These are phyloP conservation scores for Eretmocerus hayati DNA, from an alignment of 2,888 invertebrate species.

Conservation along the genomic window DNA sequence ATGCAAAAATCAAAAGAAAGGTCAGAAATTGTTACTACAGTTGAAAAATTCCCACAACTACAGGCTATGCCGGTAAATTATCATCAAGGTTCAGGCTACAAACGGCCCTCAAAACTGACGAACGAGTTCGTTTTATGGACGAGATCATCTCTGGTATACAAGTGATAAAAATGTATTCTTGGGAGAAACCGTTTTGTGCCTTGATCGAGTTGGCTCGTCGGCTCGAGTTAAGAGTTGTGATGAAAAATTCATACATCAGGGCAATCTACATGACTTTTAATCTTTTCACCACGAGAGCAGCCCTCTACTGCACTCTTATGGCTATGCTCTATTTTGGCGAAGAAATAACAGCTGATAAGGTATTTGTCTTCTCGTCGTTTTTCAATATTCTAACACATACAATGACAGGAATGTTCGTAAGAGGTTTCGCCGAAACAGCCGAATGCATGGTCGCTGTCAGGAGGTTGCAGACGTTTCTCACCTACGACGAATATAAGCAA, in stretches of 20 bases:
- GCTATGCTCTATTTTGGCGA: conserved; percentile 62
- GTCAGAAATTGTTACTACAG: too few species aligned
- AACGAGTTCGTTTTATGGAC: conserved; percentile 70
- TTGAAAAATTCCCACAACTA: too few species aligned
- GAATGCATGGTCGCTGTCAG: conserved; percentile 51
- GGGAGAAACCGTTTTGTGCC: conserved; percentile 65
- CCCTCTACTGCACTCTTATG: conserved; percentile 68
- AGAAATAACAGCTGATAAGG: conserved; percentile 62
- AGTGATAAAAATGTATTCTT: conserved; percentile 74
- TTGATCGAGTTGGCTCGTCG: conserved; percentile 56
- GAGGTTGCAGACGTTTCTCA: conserved; percentile 46
- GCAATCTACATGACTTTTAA: conserved; percentile 70
- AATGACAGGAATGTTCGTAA: conserved; percentile 54
- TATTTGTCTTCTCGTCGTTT: conserved; percentile 54
- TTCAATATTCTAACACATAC: conserved; percentile 52
- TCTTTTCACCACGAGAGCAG: conserved; percentile 73
- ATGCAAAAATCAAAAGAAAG: too few species aligned
- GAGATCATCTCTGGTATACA: conserved; percentile 69
- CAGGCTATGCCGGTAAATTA: conserved; percentile 43
- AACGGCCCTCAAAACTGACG: conserved; percentile 60
- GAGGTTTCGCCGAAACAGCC: conserved; percentile 53
- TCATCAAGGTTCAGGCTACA: conserved; percentile 48
- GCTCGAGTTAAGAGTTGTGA: conserved; percentile 52
- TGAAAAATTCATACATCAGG: conserved; percentile 57
- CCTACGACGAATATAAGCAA: conserved; percentile 43